Percentiles rank a stretch among this genome's conserved stretches.
Conservation (phyloP, 2,113 vertebrate genomes). For the Narcine bancroftii region DNA sequence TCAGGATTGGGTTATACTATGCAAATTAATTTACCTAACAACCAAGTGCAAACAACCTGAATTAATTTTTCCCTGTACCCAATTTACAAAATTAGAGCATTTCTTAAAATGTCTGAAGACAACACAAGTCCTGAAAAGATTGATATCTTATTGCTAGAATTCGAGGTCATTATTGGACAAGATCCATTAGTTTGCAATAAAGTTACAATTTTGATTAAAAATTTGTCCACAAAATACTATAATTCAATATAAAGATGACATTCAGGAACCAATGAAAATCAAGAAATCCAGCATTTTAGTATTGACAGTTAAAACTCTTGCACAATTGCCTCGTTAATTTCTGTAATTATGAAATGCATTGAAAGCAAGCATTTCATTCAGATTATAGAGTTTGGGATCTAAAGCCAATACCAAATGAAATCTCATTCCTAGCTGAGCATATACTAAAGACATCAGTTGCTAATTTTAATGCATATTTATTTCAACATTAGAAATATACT, state of each 20-base stretch:
- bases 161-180: constrained; percentile 7
- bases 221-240: constrained; percentile 28
- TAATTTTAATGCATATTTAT: constrained; percentile 25
- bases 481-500: neutral
- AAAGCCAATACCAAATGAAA: neutral
- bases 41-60: constrained; percentile 26
- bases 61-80: neutral
- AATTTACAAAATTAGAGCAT: constrained; percentile 14
- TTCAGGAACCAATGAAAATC: neutral
- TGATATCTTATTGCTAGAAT: constrained; percentile 31
- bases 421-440: neutral
- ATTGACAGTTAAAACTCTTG: constrained; percentile 4
- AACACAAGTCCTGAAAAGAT: constrained; percentile 7
- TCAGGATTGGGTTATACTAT: constrained; percentile 16
- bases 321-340: neutral
- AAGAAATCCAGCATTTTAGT: neutral
- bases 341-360: neutral
- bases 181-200: neutral
- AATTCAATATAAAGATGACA: neutral
- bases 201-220: constrained; percentile 25
- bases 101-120: constrained; percentile 11
- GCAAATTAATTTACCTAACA: neutral
- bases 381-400: neutral
- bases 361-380: neutral
- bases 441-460: neutral